Percentiles rank a stretch among this genome's conserved stretches.
Evolutionary conservation across 2,888 invertebrate genomes (phyloP).

Genomic region (Pedicia rivosa): DNA sequence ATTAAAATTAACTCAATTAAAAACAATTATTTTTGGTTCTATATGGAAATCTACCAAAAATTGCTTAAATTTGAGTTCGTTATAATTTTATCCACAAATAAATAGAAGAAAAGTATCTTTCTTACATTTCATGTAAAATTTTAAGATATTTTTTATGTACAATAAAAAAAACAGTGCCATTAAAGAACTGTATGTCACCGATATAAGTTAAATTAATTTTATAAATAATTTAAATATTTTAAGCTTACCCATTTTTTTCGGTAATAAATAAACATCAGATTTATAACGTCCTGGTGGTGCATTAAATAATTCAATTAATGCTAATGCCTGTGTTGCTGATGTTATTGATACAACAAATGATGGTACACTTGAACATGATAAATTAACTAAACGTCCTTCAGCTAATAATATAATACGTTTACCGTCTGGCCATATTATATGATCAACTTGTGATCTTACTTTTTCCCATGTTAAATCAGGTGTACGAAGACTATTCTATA

Average conservation of each 20-base stretch:
- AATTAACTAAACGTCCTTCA: constrained; percentile 89
- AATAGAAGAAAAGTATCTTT: no score
- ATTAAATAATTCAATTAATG: constrained; percentile 92
- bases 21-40: no score
- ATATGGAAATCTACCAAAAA: no score
- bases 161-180: no score
- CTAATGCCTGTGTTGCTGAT: constrained; percentile 91
- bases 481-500: constrained; percentile 72
- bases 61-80: no score
- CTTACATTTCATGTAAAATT: no score
- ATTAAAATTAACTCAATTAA: no score
- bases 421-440: constrained; percentile 96
- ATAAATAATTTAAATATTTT: background rate
- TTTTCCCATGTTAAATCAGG: constrained; percentile 95
- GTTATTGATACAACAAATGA: constrained; percentile 98
- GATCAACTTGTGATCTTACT: constrained; percentile 94
- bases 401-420: constrained; percentile 87
- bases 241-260: constrained; percentile 88
- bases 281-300: constrained; percentile 91
- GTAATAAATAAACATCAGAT: constrained; percentile 91
- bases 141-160: no score
- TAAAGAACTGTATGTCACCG: no score
- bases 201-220: background rate
- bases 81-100: no score
- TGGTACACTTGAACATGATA: constrained; percentile 92